Base-by-base conservation (phyloP, 2,888 invertebrate species). In the Lathronympha strigana region DNA sequence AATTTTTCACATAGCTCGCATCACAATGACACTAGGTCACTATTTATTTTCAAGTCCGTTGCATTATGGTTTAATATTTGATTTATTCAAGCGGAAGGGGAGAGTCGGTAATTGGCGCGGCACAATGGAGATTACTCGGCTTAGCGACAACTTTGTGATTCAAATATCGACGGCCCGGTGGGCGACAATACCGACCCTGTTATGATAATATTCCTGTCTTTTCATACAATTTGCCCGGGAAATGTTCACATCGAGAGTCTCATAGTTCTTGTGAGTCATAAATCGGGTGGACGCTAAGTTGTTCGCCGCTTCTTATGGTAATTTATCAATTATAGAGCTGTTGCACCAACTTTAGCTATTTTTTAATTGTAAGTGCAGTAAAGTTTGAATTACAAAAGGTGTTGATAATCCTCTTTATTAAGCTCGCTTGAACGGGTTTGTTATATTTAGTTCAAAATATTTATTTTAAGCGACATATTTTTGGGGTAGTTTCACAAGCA, bases 81-180 rank as follows among this genome's bases (percentile, higher is more conserved):
- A 88, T 86, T 87, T 86, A 88, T 87, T 88, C 84, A 86, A 81
- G 84, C 90, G 90, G 89, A 91, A 90, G 89, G 91, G 91, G 88
- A 87, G 89, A 88, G 84, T 75, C 79, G 45, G 84, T 92, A 92
- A 92, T 92, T 92, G 91, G 91, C 87, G 77, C 81, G 75, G 78
- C 77, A 92, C 90, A 92, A 91, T 89, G 80, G 89, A 86, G 91
- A 90, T 92, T 90, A 91, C 78, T 75, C 79, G 81, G 88, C 87
- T 90, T 90, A 87, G 77, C 71, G 78, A 72, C 80, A 78, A 84
- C 88, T 89, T 90, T 89, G 90, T 88, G 87, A 90, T 89, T 87
- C 88, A 87, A 88, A 89, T 88, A 85, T 81, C 72, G 80, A 76
- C 76, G 77, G 77, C 70, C 73, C 85, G 71, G 86, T 90, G 88